phyloP scores from a whole-genome alignment of 2,888 invertebrate genomes.

The Pogonocherus hispidulus region DNA sequence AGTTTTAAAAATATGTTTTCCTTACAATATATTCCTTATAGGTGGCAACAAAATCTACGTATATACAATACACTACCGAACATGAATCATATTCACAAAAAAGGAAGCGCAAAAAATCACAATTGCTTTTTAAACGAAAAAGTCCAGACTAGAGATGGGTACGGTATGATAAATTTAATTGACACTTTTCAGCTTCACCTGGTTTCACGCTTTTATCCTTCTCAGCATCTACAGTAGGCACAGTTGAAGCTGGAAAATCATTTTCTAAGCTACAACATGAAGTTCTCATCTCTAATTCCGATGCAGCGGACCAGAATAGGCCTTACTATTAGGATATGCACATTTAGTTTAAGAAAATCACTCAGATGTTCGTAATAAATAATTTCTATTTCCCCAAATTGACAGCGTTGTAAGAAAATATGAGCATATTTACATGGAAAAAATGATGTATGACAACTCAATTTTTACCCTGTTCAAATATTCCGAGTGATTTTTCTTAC shows the following conservation, averaged over 20 bases:
- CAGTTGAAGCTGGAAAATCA: slow-evolving; percentile 20
- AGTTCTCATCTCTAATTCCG: slow-evolving; percentile 25
- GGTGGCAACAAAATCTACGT: slow-evolving; percentile 26
- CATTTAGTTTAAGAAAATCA: slow-evolving; percentile 30
- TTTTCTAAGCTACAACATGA: not conserved
- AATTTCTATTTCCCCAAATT: not conserved
- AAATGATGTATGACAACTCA: too few species aligned
- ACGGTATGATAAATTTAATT: slow-evolving; percentile 20
- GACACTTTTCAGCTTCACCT: slow-evolving; percentile 27
- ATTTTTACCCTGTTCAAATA: slow-evolving; percentile 17
- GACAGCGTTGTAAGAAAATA: slow-evolving; percentile 9
- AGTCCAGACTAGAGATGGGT: slow-evolving; percentile 36
- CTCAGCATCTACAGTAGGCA: too few species aligned
- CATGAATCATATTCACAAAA: slow-evolving; percentile 45
- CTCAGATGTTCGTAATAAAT: slow-evolving; percentile 10
- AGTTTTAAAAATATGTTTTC: slow-evolving; percentile 24
- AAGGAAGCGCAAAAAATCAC: slow-evolving; percentile 65
- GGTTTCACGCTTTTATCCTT: too few species aligned
- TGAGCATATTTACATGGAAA: too few species aligned
- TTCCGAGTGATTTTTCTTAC: slow-evolving; percentile 23
- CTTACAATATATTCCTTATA: slow-evolving; percentile 14
- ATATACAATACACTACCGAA: slow-evolving; percentile 32
- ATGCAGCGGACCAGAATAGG: slow-evolving; percentile 24
- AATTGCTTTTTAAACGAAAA: slow-evolving; percentile 56
- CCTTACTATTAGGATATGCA: slow-evolving; percentile 26